Evolutionary conservation across 2,113 vertebrate genomes (phyloP).

Genomic region (Eublepharis macularius): DNA sequence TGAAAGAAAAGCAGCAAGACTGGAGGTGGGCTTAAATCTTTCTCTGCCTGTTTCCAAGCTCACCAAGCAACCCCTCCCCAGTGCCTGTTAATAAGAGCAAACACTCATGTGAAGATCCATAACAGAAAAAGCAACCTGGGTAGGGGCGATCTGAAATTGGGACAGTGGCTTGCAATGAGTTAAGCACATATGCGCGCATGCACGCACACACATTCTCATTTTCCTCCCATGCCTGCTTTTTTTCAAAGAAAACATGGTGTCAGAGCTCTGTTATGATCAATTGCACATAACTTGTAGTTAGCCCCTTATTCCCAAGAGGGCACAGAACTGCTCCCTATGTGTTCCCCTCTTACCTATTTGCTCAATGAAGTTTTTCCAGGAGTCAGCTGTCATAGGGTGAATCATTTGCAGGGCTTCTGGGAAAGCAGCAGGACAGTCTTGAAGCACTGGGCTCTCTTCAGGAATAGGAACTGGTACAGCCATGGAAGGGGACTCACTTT

Average conservation of each 20-base stretch:
- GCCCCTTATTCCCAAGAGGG: no score
- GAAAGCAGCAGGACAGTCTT: conserved; percentile 63
- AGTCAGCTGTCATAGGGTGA: conserved; percentile 77
- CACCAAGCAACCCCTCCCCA: background rate
- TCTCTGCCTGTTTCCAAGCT: background rate
- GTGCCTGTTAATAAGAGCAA: background rate
- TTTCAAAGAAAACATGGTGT: background rate
- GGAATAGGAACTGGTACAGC: conserved; percentile 59
- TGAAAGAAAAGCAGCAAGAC: no score
- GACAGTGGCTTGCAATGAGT: background rate
- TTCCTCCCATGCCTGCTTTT: background rate
- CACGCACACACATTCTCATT: no score
- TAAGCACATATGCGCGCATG: no score
- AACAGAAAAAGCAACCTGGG: background rate
- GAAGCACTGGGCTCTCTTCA: conserved; percentile 61
- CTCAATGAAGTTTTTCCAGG: conserved; percentile 79
- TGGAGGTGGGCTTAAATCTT: background rate
- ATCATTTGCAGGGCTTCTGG: conserved; percentile 63
- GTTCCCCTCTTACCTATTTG: conserved; percentile 75
- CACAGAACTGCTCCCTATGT: background rate
- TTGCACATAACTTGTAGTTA: background rate
- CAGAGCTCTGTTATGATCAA: background rate
- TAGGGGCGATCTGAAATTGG: background rate
- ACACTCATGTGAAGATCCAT: background rate
- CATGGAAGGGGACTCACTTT: conserved; percentile 53